These are phyloP conservation scores for Corapipo altera DNA, from an alignment of 2,113 vertebrate genomes.

Conservation along the genomic window DNA sequence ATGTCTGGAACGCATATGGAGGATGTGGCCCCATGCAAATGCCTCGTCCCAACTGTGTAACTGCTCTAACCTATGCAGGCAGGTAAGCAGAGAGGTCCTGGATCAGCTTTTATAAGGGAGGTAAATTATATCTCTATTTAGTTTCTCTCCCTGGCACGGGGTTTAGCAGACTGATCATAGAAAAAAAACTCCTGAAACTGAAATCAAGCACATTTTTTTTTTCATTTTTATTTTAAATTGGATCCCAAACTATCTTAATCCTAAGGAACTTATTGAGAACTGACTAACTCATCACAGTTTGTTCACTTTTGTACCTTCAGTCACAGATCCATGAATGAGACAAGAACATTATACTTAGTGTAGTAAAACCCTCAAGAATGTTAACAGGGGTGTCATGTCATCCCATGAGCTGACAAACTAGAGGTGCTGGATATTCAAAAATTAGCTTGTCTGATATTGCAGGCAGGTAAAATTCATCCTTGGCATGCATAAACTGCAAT, in stretches of 20 bases:
- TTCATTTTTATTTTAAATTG: neutral
- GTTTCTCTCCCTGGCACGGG: neutral
- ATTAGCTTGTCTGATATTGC: neutral
- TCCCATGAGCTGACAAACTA: neutral
- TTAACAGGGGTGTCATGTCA: neutral
- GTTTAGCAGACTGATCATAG: neutral
- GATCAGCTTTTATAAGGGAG: neutral
- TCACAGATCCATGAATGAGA: neutral
- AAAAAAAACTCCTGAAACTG: neutral
- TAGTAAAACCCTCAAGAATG: neutral
- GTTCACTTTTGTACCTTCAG: neutral
- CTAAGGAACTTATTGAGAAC: neutral
- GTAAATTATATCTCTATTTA: neutral
- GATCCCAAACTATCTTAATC: neutral
- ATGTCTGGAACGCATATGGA: conserved; percentile 40
- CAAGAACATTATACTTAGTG: neutral
- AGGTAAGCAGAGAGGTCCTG: neutral
- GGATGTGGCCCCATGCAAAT: conserved; percentile 33
- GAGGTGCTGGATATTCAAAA: neutral
- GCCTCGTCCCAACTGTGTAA: neutral
- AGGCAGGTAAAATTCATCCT: neutral
- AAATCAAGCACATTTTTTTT: neutral
- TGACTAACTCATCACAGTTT: neutral
- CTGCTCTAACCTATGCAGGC: neutral
- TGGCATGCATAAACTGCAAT: neutral